Conservation (phyloP, 2,113 vertebrate genomes). For the Platysteira castanea region DNA sequence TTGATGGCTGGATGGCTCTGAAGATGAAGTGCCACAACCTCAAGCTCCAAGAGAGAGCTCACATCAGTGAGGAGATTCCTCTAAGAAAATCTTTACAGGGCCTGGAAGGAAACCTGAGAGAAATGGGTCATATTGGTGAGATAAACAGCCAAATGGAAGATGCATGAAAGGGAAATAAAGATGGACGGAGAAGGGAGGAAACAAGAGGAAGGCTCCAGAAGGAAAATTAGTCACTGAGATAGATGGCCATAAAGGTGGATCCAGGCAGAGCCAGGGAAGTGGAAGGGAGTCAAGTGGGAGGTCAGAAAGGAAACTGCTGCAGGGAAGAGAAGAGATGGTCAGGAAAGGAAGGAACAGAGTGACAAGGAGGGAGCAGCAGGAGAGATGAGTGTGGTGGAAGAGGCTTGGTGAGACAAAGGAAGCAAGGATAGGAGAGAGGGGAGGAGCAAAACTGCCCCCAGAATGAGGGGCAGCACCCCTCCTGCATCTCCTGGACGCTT, state of each 20-base stretch:
- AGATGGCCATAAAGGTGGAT: background rate
- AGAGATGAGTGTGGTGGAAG: background rate
- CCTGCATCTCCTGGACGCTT: background rate
- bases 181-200: background rate
- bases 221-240: background rate
- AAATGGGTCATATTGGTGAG: background rate
- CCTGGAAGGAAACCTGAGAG: background rate
- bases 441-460: background rate
- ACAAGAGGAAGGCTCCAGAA: background rate
- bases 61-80: background rate
- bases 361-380: background rate
- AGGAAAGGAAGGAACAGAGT: background rate
- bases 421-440: background rate
- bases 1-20: background rate
- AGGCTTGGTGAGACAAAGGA: background rate
- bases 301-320: background rate
- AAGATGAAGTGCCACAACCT: background rate
- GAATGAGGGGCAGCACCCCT: background rate
- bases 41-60: background rate
- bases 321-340: background rate
- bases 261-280: background rate
- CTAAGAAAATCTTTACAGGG: background rate
- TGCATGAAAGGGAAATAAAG: background rate
- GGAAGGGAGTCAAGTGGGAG: background rate
- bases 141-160: background rate